These are phyloP conservation scores for Hypomecis atomaria DNA, from an alignment of 2,888 invertebrate genomes.

Conservation along the genomic window DNA sequence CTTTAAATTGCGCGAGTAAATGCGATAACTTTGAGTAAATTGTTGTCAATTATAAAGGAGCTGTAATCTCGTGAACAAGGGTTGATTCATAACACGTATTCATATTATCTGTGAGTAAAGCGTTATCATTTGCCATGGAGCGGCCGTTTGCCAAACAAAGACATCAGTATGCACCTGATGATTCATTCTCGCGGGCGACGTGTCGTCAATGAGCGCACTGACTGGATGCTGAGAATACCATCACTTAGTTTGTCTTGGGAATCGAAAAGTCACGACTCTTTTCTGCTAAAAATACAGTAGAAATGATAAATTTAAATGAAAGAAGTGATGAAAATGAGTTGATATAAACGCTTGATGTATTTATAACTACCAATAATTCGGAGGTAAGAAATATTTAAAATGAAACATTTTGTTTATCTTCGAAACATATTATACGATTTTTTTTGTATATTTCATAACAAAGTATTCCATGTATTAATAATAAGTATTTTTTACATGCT, in stretches of 20 bases:
- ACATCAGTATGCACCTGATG: constrained; percentile 33
- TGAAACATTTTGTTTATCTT: too few species aligned
- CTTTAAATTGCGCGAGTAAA: not conserved
- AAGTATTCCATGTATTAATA: too few species aligned
- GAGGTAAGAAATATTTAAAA: too few species aligned
- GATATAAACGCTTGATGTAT: too few species aligned
- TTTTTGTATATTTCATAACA: too few species aligned
- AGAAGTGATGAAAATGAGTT: too few species aligned
- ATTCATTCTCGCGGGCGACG: constrained; percentile 28
- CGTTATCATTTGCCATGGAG: constrained; percentile 29
- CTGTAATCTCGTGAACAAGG: constrained; percentile 15
- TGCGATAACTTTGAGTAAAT: constrained; percentile 2
- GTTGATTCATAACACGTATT: constrained; percentile 18
- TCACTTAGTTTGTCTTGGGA: constrained; percentile 11
- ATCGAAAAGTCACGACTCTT: not conserved
- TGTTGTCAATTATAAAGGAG: constrained; percentile 8
- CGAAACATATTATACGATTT: too few species aligned
- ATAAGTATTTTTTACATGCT: too few species aligned
- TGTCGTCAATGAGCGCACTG: constrained; percentile 30
- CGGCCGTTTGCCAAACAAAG: constrained; percentile 31
- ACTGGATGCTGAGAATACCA: constrained; percentile 28
- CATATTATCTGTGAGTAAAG: constrained; percentile 26
- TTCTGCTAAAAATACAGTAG: not conserved
- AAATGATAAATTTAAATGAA: not conserved
- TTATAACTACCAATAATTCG: too few species aligned